Evolutionary conservation across 2,888 invertebrate species (phyloP).

Genomic region (Neocrepidodera transversa): DNA sequence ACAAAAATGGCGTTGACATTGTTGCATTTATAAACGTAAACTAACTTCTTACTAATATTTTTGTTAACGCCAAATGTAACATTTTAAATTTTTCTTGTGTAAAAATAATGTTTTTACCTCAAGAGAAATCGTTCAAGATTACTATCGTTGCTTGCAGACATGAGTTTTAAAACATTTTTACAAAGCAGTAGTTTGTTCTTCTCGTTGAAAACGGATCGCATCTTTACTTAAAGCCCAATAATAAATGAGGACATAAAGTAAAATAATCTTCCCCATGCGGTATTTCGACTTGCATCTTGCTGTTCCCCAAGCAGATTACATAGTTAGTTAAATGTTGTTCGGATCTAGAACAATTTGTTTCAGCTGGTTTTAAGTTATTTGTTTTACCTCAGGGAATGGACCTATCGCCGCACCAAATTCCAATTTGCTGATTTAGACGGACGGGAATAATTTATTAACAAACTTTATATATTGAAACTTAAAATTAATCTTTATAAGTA

Average conservation of each 20-base stretch:
- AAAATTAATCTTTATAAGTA: too few relatives aligned
- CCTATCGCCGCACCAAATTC: too few relatives aligned
- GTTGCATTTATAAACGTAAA: too few relatives aligned
- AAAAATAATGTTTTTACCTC: too few relatives aligned
- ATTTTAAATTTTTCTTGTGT: too few relatives aligned
- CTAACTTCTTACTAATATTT: too few relatives aligned
- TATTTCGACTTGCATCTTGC: constrained; percentile 24
- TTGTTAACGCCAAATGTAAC: too few relatives aligned
- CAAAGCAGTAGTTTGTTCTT: neutral
- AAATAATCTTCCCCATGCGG: constrained; percentile 23
- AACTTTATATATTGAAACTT: too few relatives aligned
- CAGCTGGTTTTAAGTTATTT: constrained; percentile 22
- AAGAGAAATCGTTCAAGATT: too few relatives aligned
- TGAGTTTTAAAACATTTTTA: neutral
- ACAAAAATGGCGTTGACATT: too few relatives aligned
- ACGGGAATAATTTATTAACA: too few relatives aligned
- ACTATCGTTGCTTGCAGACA: neutral
- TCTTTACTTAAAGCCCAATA: constrained; percentile 16
- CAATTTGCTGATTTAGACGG: too few relatives aligned
- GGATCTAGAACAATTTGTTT: constrained; percentile 20
- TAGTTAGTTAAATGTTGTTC: constrained; percentile 26
- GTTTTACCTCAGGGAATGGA: constrained; percentile 11
- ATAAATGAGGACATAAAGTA: constrained; percentile 26
- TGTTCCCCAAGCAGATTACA: constrained; percentile 21
- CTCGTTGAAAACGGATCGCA: constrained; percentile 3